A percentile compares a stretch with the other conserved stretches of the same genome.
Evolutionary conservation across 2,888 invertebrate species (phyloP).

Genomic region (Drosophila mulleri): DNA sequence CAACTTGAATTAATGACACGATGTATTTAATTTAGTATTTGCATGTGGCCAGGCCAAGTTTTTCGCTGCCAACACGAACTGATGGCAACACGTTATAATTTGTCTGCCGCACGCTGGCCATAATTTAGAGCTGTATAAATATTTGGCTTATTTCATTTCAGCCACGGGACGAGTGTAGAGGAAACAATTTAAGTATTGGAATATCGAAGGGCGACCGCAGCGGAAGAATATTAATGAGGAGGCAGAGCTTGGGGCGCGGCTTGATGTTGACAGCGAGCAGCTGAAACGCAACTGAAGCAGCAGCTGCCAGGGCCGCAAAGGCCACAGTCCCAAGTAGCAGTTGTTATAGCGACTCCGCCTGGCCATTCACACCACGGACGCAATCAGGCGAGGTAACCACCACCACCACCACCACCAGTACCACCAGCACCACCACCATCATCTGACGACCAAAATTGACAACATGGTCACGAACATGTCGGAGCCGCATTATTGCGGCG

Average conservation of each 20-base stretch:
- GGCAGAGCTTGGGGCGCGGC: conserved; percentile 40
- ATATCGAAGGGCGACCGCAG: conserved; percentile 25
- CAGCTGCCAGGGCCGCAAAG: conserved; percentile 15
- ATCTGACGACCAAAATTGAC: conserved; percentile 47
- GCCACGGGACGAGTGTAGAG: conserved; percentile 9
- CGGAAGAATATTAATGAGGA: conserved; percentile 65
- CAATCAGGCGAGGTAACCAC: conserved; percentile 27
- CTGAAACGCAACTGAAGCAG: conserved; percentile 41
- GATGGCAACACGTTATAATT: conserved; percentile 32
- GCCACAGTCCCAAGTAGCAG: conserved; percentile 19
- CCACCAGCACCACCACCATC: conserved; percentile 15
- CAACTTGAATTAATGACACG: conserved; percentile 36
- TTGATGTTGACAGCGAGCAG: conserved; percentile 49
- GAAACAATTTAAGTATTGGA: conserved; percentile 43
- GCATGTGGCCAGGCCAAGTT: conserved; percentile 49
- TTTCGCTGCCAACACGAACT: conserved; percentile 1
- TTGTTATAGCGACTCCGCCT: not conserved
- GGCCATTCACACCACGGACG: conserved; percentile 14
- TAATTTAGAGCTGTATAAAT: conserved; percentile 23
- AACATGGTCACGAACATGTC: conserved; percentile 83
- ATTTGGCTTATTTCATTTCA: conserved; percentile 47
- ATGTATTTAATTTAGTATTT: conserved; percentile 32
- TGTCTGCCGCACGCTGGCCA: conserved; percentile 17
- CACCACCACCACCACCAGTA: conserved; percentile 3
- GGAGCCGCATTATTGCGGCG: conserved; percentile 84